These are phyloP conservation scores for Manacus vitellinus DNA, from an alignment of 2,113 vertebrate genomes.

Conservation along the genomic window DNA sequence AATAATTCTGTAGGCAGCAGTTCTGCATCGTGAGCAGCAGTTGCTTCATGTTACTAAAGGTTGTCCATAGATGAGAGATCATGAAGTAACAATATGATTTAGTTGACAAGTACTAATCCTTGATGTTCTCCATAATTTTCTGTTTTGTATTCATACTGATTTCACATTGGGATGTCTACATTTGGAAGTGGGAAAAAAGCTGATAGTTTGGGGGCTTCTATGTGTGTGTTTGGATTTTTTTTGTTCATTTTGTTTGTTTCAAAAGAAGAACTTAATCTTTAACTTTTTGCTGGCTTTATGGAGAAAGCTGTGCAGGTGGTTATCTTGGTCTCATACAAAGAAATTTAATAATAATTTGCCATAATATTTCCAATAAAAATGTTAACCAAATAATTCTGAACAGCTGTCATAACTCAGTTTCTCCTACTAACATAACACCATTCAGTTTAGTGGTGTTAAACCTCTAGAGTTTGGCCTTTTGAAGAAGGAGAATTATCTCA, in stretches of 20 bases:
- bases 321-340: neutral
- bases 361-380: neutral
- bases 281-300: neutral
- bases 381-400: neutral
- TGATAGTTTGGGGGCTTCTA: accelerated
- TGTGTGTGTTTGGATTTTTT: neutral
- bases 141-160: constrained; percentile 16
- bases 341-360: neutral
- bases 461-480: neutral
- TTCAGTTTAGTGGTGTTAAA: neutral
- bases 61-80: neutral
- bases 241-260: neutral
- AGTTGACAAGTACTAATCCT: neutral
- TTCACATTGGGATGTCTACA: neutral
- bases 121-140: neutral
- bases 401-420: neutral
- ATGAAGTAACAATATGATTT: neutral
- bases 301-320: neutral
- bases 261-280: neutral
- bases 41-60: neutral
- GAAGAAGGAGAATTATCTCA: neutral
- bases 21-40: neutral
- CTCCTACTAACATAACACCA: neutral
- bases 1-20: neutral
- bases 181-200: neutral